A percentile compares a stretch with the other conserved stretches of the same genome.
Conservation (phyloP, 2,113 vertebrate genomes). For the Bufo gargarizans region DNA sequence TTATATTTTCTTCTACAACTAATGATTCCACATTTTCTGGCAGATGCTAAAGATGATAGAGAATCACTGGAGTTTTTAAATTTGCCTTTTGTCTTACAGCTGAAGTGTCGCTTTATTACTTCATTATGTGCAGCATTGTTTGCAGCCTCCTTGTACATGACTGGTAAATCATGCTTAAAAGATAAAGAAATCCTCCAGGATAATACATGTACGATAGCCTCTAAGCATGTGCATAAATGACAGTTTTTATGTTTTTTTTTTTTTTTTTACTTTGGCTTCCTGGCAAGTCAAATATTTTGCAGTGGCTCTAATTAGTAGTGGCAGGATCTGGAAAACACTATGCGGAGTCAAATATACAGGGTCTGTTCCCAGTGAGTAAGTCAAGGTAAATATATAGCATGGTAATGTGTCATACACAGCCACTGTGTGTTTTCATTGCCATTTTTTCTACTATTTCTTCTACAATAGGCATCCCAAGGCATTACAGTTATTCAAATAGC, state of each 20-base stretch:
- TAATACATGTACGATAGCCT: slow-evolving; percentile 26
- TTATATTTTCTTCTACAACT: slow-evolving; percentile 13
- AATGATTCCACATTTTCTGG: slow-evolving; percentile 40
- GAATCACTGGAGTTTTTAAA: slow-evolving; percentile 25
- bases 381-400: neutral
- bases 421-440: neutral
- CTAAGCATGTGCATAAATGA: slow-evolving; percentile 44
- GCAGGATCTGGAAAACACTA: slow-evolving; percentile 47
- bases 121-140: slow-evolving; percentile 44
- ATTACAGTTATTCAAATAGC: too few species aligned
- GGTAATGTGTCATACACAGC: neutral
- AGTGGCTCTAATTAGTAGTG: slow-evolving; percentile 51
- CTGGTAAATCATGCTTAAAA: slow-evolving; percentile 35
- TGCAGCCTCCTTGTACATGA: slow-evolving; percentile 32
- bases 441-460: neutral
- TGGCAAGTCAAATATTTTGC: slow-evolving; percentile 50
- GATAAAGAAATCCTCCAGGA: slow-evolving; percentile 32
- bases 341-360: slow-evolving; percentile 1
- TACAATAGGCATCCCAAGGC: neutral
- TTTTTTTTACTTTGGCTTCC: slow-evolving; percentile 31
- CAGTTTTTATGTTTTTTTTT: slow-evolving; percentile 13
- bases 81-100: slow-evolving; percentile 38
- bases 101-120: slow-evolving; percentile 45
- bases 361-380: slow-evolving; percentile 14
- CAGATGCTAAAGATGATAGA: slow-evolving; percentile 45